Base-by-base conservation (phyloP, 1,140 invertebrate species). In the Drosophila punjabiensis region DNA sequence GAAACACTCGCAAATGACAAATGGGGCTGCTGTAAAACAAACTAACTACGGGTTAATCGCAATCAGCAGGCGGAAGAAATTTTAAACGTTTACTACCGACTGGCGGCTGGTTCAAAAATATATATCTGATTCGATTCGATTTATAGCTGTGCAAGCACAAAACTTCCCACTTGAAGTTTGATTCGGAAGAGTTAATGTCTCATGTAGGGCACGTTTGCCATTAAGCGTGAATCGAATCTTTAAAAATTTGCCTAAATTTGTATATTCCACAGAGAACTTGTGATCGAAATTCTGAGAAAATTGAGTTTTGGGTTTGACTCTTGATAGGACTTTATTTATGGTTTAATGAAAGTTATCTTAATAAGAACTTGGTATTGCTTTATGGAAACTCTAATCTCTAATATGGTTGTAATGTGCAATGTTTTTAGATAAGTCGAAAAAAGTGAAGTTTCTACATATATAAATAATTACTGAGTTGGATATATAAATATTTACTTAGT, bases 41-140 rank as follows among this genome's bases (percentile, higher is more conserved):
- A 61, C 70, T 61, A 73, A 74, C 68, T 52, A 18, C 68, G 20
- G 43, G 16, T 28, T 24, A 69, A 69, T 43, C 64, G 41, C 65
- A 71, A 71, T 69, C 50, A 39, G 20, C 68, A 69, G 30, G 68
- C 68, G 71, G 71, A 75, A 74, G 71, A 74, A 62, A 75, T 74
- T 62, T 58, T 53, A 53, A 73, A 37, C 70, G 13, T 52, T 74
- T 71, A 61, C 45, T 71, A 74, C 66, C 66, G 66, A 59, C 13
- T 16, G 63, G 16, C 32, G 48, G n/a, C 52, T 33, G 50, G 52
- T 7, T n/a, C 33, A 68, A 33, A 20, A 28, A 20, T 39, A 58
- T 71, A 30, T 71, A 35, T 60, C 67, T 47, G 33, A 48, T 45
- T 14, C 32, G 35, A 18, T 43, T 74, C 45, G 45, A 61, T 61